A percentile compares a stretch with the other conserved stretches of the same genome.
Conservation (phyloP, 1,140 invertebrate species). For the Capitella teleta region DNA sequence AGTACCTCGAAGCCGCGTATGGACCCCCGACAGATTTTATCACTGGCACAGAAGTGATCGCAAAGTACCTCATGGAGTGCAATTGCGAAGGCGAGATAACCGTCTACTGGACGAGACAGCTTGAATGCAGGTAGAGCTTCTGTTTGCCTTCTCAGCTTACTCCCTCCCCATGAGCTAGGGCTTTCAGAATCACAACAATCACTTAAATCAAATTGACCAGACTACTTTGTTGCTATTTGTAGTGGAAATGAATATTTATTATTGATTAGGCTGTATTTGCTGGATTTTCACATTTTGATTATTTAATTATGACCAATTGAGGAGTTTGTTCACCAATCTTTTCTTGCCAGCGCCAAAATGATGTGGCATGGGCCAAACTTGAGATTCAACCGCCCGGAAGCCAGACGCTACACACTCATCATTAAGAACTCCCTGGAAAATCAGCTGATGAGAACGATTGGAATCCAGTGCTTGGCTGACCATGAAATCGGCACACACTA, state of each 20-base stretch:
- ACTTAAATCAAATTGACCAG: no score
- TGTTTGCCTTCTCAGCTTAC: neutral
- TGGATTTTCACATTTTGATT: no score
- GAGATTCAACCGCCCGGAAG: conserved; percentile 29
- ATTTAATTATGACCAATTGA: no score
- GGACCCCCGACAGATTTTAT: conserved; percentile 25
- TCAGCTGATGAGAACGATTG: conserved; percentile 28
- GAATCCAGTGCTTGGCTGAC: conserved; percentile 32
- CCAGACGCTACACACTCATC: conserved; percentile 30
- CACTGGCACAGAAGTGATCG: conserved; percentile 24
- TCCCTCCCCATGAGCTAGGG: neutral
- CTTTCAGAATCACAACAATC: no score
- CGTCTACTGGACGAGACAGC: conserved; percentile 31
- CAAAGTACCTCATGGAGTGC: conserved; percentile 29
- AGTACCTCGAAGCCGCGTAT: conserved; percentile 24
- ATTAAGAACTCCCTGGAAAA: conserved; percentile 32
- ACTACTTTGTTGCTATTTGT: no score
- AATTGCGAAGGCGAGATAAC: conserved; percentile 27
- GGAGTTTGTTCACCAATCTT: no score
- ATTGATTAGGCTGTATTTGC: no score
- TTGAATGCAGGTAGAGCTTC: conserved; percentile 14
- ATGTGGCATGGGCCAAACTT: conserved; percentile 33
- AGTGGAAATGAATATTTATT: no score
- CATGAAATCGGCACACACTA: conserved; percentile 42
- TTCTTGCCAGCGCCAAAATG: conserved; percentile 37